Conservation (phyloP, 1,140 invertebrate genomes). For the Scaptomyza montana region DNA sequence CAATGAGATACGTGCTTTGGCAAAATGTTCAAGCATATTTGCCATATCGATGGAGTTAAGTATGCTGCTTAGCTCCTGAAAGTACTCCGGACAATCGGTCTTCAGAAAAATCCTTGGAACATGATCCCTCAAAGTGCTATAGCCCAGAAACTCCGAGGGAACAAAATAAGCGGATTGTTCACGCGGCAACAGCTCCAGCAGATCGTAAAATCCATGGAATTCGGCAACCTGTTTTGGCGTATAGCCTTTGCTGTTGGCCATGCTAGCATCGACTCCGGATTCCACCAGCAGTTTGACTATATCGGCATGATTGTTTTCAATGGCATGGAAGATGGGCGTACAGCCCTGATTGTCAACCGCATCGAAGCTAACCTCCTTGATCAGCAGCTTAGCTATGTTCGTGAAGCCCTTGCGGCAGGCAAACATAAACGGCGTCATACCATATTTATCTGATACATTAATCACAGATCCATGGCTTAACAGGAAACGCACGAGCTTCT, state of each 20-base stretch:
- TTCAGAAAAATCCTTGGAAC: slow-evolving; percentile 78
- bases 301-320: slow-evolving; percentile 81
- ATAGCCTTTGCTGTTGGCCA: slow-evolving; percentile 83
- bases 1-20: slow-evolving; percentile 77
- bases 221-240: slow-evolving; percentile 84
- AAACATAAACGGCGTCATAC: slow-evolving; percentile 84
- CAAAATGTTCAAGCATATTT: slow-evolving; percentile 77
- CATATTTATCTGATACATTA: slow-evolving; percentile 82
- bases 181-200: slow-evolving; percentile 82
- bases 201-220: slow-evolving; percentile 80
- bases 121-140: slow-evolving; percentile 69
- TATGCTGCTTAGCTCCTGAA: slow-evolving; percentile 82
- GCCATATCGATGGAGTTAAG: slow-evolving; percentile 78
- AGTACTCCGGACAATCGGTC: slow-evolving; percentile 84
- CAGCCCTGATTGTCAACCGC: slow-evolving; percentile 84
- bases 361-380: slow-evolving; percentile 81
- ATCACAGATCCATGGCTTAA: slow-evolving; percentile 67
- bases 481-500: slow-evolving; percentile 64
- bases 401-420: slow-evolving; percentile 84
- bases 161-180: slow-evolving; percentile 59
- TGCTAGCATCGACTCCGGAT: slow-evolving; percentile 70
- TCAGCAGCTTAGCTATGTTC: slow-evolving; percentile 77
- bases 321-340: slow-evolving; percentile 85
- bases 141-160: slow-evolving; percentile 54
- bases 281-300: slow-evolving; percentile 84